These are phyloP conservation scores for Heliothis virescens DNA, from an alignment of 1,140 invertebrate genomes.

Conservation along the genomic window DNA sequence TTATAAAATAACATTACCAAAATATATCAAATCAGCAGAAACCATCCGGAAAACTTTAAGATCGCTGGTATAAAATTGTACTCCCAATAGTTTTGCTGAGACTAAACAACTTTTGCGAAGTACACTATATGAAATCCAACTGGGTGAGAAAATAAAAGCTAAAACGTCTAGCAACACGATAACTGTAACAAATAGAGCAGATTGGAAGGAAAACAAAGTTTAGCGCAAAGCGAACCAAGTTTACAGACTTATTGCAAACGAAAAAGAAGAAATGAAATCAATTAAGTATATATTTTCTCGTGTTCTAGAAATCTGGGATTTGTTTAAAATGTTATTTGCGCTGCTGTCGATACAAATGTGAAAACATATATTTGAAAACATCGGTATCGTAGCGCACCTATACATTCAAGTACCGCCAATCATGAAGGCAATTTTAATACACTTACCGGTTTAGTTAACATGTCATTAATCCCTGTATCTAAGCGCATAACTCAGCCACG, in stretches of 20 bases:
- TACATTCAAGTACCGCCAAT: too few species aligned
- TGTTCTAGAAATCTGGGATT: background rate
- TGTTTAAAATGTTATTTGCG: background rate
- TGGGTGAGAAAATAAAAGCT: constrained; percentile 47
- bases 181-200: constrained; percentile 45
- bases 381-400: too few species aligned
- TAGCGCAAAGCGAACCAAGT: constrained; percentile 22
- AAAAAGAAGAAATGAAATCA: constrained; percentile 39
- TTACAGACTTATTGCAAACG: constrained; percentile 28
- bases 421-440: background rate
- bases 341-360: too few species aligned
- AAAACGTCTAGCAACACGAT: constrained; percentile 42
- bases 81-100: constrained; percentile 36
- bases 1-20: constrained; percentile 1
- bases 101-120: constrained; percentile 39
- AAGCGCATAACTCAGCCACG: background rate
- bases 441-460: background rate
- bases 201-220: constrained; percentile 48
- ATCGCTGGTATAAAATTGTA: constrained; percentile 30
- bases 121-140: constrained; percentile 44
- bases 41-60: constrained; percentile 35
- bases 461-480: constrained; percentile 4
- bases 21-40: background rate
- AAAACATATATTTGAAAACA: too few species aligned
- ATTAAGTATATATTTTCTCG: constrained; percentile 1